phyloP scores from a whole-genome alignment of 2,888 invertebrate genomes.

The Papilio protenor region DNA sequence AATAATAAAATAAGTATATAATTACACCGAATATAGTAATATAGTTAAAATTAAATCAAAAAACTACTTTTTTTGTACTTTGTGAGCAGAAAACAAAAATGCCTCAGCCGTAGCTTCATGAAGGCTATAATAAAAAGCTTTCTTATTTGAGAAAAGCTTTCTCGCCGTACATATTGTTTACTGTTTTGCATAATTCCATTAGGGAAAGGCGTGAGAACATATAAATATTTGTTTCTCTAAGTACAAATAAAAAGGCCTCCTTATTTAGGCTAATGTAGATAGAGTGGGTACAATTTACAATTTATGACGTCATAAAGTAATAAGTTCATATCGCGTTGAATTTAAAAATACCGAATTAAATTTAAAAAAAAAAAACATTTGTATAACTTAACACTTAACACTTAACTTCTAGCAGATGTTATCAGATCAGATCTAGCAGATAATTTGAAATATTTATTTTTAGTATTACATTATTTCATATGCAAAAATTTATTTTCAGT shows the following conservation, averaged over 20 bases:
- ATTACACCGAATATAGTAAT: background rate
- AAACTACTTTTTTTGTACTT: conserved; percentile 5
- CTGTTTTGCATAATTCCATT: conserved; percentile 41
- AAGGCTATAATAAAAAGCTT: conserved; percentile 33
- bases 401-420: no score
- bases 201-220: conserved; percentile 35
- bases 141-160: conserved; percentile 37
- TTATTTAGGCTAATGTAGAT: background rate
- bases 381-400: no score
- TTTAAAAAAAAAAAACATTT: no score
- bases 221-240: conserved; percentile 33
- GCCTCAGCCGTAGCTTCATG: conserved; percentile 4
- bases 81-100: conserved; percentile 17
- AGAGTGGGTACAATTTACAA: background rate
- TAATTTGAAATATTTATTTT: no score
- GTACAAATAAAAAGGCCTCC: conserved; percentile 7
- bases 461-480: no score
- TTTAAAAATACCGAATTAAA: background rate
- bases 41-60: background rate
- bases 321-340: background rate
- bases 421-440: no score
- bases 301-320: background rate
- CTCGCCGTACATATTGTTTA: conserved; percentile 35
- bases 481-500: no score
- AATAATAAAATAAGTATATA: no score